Base-by-base conservation (phyloP, 2,113 vertebrate genomes). In the Sapayoa aenigma region DNA sequence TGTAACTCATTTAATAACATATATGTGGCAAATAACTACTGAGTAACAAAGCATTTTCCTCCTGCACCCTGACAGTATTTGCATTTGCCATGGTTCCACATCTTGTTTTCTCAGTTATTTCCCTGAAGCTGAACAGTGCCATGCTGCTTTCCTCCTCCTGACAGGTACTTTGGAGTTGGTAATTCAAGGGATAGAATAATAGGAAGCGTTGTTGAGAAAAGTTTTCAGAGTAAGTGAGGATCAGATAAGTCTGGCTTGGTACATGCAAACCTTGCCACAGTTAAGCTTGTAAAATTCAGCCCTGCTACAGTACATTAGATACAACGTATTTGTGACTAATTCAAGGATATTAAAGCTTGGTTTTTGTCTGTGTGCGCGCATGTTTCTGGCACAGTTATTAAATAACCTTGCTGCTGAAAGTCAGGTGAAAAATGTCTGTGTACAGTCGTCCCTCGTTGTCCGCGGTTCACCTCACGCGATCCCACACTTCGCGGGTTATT, bases 11-110 rank as follows among this genome's bases (percentile, higher is more conserved):
- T 49, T 84, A 90, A 72, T 72, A 72, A 52, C 41, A 28, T n/a
- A 44, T 1, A 25, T 58, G 17, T 81, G 52, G 42, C 68, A 89
- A 81, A 23, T 77, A 71, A 59, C 37, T 62, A 58, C 58, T 18
- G n/a, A 87, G 77, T 62, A 84, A 75, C 41, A 49, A 72, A 77
- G 16, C n/a, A 9, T 52, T 73, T 90, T 62, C 53, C 46, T 93
- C n/a, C 30, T 2, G 9, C 2, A 7, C 53, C 33, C 27, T 0
- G 4, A 44, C 0, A 1, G 44, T 94, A 62, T 58, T 68, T 82
- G 44, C 15, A 21, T 63, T 86, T 90, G 24, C 44, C 55, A 0
- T 16, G 82, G 78, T 56, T 89, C 53, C 44, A 31, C 28, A 6
- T 0, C 0, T 24, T 41, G 19, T 72, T 87, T 72, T 79, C 71